Conservation (phyloP, 2,113 vertebrate genomes). For the Hippolais icterina region DNA sequence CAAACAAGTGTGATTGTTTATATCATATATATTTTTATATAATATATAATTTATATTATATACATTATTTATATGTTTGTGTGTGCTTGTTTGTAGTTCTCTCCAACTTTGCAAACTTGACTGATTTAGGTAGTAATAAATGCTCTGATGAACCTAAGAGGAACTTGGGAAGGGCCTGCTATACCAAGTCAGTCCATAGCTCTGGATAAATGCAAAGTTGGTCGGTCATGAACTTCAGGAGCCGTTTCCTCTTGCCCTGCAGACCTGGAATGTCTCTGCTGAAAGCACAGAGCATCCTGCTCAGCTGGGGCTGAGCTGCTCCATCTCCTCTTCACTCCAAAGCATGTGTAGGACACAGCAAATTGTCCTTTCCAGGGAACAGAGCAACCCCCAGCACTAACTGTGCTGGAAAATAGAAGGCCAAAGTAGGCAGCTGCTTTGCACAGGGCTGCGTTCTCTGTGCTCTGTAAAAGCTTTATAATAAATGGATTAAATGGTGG, state of each 20-base stretch:
- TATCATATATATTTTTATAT: no score
- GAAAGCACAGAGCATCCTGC: background rate
- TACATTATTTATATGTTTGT: background rate
- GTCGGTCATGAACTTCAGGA: background rate
- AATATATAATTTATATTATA: no score
- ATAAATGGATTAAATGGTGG: background rate
- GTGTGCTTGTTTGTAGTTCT: background rate
- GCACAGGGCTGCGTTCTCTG: background rate
- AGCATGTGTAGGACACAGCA: rapidly evolving
- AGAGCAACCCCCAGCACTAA: background rate
- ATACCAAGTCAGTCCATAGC: background rate
- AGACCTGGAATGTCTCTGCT: background rate
- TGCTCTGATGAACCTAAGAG: background rate
- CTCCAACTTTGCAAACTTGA: background rate
- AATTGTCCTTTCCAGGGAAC: background rate
- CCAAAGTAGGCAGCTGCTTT: background rate
- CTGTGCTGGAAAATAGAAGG: background rate
- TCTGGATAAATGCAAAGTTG: background rate
- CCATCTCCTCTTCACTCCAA: background rate
- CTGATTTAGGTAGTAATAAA: background rate
- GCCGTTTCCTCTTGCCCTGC: background rate
- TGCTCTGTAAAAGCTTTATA: background rate
- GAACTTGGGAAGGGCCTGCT: background rate
- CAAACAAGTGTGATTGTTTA: background rate
- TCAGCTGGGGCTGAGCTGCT: background rate